Evolutionary conservation across 2,113 vertebrate species (phyloP).

Genomic region (Passer domesticus): DNA sequence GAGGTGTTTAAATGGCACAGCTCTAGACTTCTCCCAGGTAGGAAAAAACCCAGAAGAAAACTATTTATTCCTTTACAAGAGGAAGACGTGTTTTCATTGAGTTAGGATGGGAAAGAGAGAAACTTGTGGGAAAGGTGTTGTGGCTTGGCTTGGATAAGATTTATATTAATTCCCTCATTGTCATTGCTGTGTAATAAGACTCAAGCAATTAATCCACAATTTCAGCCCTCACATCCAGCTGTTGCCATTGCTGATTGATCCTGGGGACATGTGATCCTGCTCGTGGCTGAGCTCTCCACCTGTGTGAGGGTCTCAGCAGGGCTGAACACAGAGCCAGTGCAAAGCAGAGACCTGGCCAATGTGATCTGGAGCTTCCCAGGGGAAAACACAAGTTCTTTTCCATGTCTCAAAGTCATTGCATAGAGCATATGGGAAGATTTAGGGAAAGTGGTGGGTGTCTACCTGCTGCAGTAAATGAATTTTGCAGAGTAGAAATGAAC

Average conservation of each 20-base stretch:
- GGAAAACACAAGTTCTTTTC: not conserved
- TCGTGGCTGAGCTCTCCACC: not conserved
- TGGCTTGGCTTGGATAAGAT: not conserved
- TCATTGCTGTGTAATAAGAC: not conserved
- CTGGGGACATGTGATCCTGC: not conserved
- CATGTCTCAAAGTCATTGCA: not conserved
- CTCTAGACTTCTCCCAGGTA: not conserved
- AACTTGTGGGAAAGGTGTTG: not conserved
- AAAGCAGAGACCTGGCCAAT: not conserved
- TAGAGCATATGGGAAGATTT: not conserved
- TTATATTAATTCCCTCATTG: not conserved
- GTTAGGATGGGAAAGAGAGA: not conserved
- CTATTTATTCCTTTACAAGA: not conserved
- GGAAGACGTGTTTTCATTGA: not conserved
- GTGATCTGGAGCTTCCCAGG: not conserved
- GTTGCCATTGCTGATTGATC: not conserved
- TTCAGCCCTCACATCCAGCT: not conserved
- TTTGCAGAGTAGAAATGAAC: not conserved
- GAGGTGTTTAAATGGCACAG: not conserved
- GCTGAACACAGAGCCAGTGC: not conserved
- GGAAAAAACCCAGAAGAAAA: not conserved
- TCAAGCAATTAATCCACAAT: not conserved
- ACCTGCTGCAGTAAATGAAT: not conserved
- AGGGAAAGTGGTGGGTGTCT: not conserved
- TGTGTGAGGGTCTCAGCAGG: not conserved